Evolutionary conservation across 2,888 invertebrate genomes (phyloP), one percentile per base, ranked within the genome.

Genomic region (Rhyacophila evoluta): DNA sequence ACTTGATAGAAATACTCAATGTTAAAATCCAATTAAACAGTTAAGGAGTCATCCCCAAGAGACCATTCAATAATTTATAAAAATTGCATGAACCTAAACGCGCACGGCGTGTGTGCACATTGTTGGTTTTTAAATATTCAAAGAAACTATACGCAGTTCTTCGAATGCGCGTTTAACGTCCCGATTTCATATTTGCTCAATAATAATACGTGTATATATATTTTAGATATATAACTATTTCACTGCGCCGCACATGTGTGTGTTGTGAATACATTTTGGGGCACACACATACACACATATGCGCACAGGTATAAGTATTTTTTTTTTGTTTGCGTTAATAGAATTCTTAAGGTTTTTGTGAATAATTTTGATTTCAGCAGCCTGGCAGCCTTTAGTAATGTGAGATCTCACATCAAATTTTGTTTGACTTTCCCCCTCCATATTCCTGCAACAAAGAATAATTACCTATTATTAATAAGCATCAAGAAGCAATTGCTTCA

Each of bases 401-500:
- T 25, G 68, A 37, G 25, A 67, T 38, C 10, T 83, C 84, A 84
- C 86, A 89, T 89, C 89, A 89, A 88, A 89, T 89, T 85, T 88
- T 88, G 84, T 85, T 86, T 83, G 87, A 84, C 83, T 86, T 86
- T 84, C 85, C 85, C 80, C 87, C 87, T 79, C 86, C 83, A 85
- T 87, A 84, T 84, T 89, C 89, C 89, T 89, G 87, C 84, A 85
- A 27, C 55, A 72, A 74, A 70, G 11, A 19, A 75, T 41, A 5
- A 70, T n/a, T 19, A 55, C 28, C 6, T 19, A 3, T n/a, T n/a
- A n/a, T n/a, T n/a, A n/a, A n/a, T n/a, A n/a, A n/a, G n/a, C n/a
- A n/a, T n/a, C n/a, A n/a, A n/a, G n/a, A n/a, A n/a, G n/a, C n/a
- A n/a, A n/a, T n/a, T n/a, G n/a, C n/a, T n/a, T n/a, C n/a, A n/a